Evolutionary conservation across 2,888 invertebrate genomes (phyloP).

Genomic region (Orthonychiurus folsomi): DNA sequence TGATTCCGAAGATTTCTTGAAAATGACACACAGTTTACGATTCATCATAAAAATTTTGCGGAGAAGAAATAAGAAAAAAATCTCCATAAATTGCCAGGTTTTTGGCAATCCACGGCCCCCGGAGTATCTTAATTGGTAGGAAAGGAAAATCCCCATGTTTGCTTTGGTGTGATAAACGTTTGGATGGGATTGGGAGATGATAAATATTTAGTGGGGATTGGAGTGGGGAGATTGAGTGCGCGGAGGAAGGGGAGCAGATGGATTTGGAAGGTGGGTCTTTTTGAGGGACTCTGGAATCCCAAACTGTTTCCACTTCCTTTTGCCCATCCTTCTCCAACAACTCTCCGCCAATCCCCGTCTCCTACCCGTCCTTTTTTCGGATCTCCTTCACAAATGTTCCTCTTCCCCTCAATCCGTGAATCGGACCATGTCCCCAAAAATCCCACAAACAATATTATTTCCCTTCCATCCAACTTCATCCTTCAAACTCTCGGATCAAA

Average conservation of each 20-base stretch:
- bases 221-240: background rate
- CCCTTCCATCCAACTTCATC: background rate
- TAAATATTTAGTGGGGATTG: background rate
- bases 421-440: too few relatives aligned
- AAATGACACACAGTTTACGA: too few relatives aligned
- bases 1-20: too few relatives aligned
- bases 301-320: slow-evolving; percentile 2
- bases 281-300: background rate
- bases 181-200: slow-evolving; percentile 4
- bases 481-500: too few relatives aligned
- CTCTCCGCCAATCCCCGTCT: slow-evolving; percentile 5
- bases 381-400: background rate
- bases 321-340: slow-evolving; percentile 4
- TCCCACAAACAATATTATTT: background rate
- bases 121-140: too few relatives aligned
- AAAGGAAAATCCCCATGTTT: slow-evolving; percentile 12
- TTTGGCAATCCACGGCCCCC: too few relatives aligned
- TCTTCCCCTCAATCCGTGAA: too few relatives aligned
- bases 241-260: background rate
- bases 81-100: too few relatives aligned
- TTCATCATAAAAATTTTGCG: too few relatives aligned
- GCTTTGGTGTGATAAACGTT: slow-evolving; percentile 21
- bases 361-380: too few relatives aligned
- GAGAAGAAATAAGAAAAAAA: too few relatives aligned
- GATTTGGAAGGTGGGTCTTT: slow-evolving; percentile 1